phyloP scores from a whole-genome alignment of 2,888 invertebrate genomes.

The Drosophila mercatorum region DNA sequence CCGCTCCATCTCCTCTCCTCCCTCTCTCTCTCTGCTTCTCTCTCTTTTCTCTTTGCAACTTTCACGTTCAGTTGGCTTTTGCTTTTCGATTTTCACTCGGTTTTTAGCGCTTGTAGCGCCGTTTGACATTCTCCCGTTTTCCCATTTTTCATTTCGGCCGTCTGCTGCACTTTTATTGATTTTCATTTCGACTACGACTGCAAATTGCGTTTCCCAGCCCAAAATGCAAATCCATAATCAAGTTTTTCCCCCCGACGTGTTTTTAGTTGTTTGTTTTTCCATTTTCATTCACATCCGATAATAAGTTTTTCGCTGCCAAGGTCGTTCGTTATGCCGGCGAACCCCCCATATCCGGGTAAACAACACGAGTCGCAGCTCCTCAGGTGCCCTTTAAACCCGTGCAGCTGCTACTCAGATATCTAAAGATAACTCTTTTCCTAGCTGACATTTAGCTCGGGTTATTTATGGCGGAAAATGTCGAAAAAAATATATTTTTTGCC shows the following conservation, averaged over 20 bases:
- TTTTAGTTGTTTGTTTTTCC: constrained; percentile 33
- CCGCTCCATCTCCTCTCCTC: too few relatives aligned
- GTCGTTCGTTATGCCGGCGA: constrained; percentile 55
- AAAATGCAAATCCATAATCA: constrained; percentile 71
- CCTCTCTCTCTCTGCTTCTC: too few relatives aligned
- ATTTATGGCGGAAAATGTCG: background rate
- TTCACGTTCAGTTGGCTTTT: constrained; percentile 52
- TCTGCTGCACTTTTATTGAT: constrained; percentile 42
- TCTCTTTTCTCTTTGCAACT: constrained; percentile 41
- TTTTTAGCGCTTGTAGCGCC: constrained; percentile 32
- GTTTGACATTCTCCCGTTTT: constrained; percentile 46
- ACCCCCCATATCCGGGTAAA: constrained; percentile 13
- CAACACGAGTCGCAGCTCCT: background rate
- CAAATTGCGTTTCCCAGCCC: constrained; percentile 22
- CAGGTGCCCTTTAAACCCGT: background rate
- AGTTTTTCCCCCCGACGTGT: constrained; percentile 20
- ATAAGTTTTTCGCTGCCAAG: constrained; percentile 66
- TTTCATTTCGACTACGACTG: constrained; percentile 35
- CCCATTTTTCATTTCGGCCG: constrained; percentile 20
- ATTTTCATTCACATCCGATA: constrained; percentile 46
- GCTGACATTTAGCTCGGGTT: background rate
- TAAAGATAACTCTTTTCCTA: background rate
- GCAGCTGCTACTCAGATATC: constrained; percentile 1
- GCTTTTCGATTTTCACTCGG: constrained; percentile 48
- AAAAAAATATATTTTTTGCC: background rate